These are phyloP conservation scores for Plagiodera versicolora DNA, from an alignment of 2,888 invertebrate genomes.

Conservation along the genomic window DNA sequence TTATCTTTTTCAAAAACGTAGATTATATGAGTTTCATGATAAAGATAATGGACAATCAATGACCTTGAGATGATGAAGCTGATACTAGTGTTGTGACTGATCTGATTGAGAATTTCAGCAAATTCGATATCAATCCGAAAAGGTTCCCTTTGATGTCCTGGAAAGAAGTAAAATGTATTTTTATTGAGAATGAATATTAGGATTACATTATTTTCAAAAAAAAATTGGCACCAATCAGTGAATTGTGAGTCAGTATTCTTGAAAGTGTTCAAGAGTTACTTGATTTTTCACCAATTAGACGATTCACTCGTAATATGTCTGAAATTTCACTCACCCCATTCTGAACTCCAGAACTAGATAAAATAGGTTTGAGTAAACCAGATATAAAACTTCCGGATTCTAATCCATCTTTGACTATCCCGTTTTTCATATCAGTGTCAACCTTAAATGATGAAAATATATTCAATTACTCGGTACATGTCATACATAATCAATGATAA, in stretches of 20 bases:
- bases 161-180: too few relatives aligned
- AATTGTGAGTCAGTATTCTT: too few relatives aligned
- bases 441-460: not conserved
- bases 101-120: slow-evolving; percentile 21
- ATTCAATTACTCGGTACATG: too few relatives aligned
- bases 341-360: slow-evolving; percentile 32
- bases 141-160: slow-evolving; percentile 6
- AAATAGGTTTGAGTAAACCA: slow-evolving; percentile 42
- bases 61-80: slow-evolving; percentile 35
- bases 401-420: slow-evolving; percentile 26
- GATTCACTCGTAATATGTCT: too few relatives aligned
- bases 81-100: not conserved
- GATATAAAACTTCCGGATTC: slow-evolving; percentile 47
- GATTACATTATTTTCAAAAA: too few relatives aligned
- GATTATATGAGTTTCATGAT: too few relatives aligned
- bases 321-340: slow-evolving; percentile 7
- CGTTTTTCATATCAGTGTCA: slow-evolving; percentile 12
- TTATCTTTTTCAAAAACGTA: too few relatives aligned
- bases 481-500: too few relatives aligned
- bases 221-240: too few relatives aligned
- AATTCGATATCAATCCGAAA: not conserved
- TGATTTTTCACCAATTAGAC: too few relatives aligned
- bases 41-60: not conserved
- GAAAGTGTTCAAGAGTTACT: too few relatives aligned
- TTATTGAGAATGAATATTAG: too few relatives aligned